Percentiles rank a stretch among this genome's conserved stretches.
These are phyloP conservation scores for Petaurus breviceps DNA, from an alignment of 2,113 vertebrate genomes.

Conservation along the genomic window DNA sequence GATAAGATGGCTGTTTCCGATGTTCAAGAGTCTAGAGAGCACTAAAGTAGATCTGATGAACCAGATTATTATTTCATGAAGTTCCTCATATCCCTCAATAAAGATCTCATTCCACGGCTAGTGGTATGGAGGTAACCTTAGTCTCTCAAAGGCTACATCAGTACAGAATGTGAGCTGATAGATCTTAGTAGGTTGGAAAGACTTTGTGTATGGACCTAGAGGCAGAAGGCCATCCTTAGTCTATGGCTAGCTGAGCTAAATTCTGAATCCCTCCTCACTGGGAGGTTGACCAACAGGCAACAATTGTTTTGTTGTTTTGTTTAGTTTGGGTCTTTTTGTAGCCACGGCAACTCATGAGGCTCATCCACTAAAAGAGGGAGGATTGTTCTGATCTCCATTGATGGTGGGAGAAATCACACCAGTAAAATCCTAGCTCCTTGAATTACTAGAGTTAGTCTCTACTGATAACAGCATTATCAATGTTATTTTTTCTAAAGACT, in stretches of 20 bases:
- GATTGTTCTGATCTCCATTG: not conserved
- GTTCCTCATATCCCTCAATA: not conserved
- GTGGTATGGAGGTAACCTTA: not conserved
- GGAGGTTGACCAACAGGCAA: not conserved
- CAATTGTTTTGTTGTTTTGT: not conserved
- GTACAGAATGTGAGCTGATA: not conserved
- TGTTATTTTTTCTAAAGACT: too few species aligned
- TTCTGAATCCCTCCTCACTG: not conserved
- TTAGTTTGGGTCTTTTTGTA: not conserved
- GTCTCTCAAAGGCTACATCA: not conserved
- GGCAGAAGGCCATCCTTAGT: not conserved
- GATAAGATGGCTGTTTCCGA: not conserved
- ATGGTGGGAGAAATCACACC: not conserved
- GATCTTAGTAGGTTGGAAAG: not conserved
- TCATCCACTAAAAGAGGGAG: not conserved
- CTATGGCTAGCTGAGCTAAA: not conserved
- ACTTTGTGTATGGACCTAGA: not conserved
- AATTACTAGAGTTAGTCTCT: not conserved
- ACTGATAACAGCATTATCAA: not conserved
- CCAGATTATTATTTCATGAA: not conserved
- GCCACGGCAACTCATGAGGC: not conserved
- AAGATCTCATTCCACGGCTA: not conserved
- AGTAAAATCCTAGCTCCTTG: not conserved
- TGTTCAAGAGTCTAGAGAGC: not conserved
- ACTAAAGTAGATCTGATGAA: slow-evolving; percentile 23